Conservation (phyloP, 2,113 vertebrate species). For the Pipa parva region DNA sequence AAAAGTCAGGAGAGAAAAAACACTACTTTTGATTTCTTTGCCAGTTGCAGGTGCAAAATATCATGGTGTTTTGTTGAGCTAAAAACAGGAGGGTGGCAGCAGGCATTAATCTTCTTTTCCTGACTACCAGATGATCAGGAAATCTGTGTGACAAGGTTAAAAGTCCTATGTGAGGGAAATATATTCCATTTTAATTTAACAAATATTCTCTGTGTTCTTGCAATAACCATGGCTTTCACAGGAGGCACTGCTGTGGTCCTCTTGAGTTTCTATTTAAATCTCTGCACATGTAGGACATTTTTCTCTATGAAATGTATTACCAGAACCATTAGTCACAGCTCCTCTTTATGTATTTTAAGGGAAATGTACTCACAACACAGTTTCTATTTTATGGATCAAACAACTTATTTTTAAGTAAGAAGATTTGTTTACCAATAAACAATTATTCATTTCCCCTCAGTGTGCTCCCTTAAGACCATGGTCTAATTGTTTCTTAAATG, state of each 20-base stretch:
- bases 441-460: background rate
- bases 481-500: constrained; percentile 1
- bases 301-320: background rate
- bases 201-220: constrained; percentile 1
- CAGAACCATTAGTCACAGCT: background rate
- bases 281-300: background rate
- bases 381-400: no score
- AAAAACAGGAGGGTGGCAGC: no score
- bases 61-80: no score
- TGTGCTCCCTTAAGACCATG: background rate
- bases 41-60: no score
- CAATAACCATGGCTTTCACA: background rate
- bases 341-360: no score
- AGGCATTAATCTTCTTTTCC: no score
- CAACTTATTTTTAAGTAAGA: no score
- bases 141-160: background rate
- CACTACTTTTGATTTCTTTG: no score
- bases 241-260: background rate
- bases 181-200: background rate
- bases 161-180: background rate
- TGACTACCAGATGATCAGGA: background rate
- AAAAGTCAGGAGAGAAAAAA: no score
- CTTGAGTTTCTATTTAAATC: background rate
- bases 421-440: background rate
- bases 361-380: no score